These are phyloP conservation scores for Sceloporus undulatus DNA, from an alignment of 2,113 vertebrate species.

Conservation along the genomic window DNA sequence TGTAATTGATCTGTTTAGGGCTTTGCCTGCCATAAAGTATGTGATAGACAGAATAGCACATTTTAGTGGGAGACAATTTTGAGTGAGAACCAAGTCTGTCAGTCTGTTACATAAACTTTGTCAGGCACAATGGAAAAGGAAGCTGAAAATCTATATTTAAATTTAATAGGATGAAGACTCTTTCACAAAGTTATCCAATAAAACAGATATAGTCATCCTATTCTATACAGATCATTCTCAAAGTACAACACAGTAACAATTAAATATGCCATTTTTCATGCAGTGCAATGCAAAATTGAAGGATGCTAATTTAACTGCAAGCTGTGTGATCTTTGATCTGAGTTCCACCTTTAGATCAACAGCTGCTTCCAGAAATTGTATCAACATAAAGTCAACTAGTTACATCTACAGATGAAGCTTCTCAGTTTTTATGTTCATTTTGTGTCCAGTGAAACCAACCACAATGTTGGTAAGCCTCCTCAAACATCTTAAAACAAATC, in stretches of 20 bases:
- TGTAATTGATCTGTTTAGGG: background rate
- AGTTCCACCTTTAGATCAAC: background rate
- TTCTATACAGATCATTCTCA: background rate
- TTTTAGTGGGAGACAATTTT: too few species aligned
- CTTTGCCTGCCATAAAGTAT: background rate
- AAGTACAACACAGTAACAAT: background rate
- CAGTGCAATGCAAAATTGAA: background rate
- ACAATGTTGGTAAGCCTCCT: too few species aligned
- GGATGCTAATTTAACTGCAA: background rate
- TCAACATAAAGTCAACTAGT: accelerated
- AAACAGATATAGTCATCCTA: background rate
- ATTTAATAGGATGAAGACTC: background rate
- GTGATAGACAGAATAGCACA: too few species aligned
- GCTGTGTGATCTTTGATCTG: background rate
- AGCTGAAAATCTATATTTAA: background rate
- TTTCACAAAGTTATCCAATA: background rate
- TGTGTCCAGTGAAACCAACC: background rate
- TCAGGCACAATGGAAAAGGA: background rate
- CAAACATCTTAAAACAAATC: background rate
- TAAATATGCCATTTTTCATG: background rate
- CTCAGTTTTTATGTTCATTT: background rate
- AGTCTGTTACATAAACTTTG: too few species aligned
- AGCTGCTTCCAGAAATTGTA: background rate
- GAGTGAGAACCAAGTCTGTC: too few species aligned
- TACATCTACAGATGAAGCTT: background rate